Conservation (phyloP, 2,113 vertebrate species). For the Arothron firmamentum region DNA sequence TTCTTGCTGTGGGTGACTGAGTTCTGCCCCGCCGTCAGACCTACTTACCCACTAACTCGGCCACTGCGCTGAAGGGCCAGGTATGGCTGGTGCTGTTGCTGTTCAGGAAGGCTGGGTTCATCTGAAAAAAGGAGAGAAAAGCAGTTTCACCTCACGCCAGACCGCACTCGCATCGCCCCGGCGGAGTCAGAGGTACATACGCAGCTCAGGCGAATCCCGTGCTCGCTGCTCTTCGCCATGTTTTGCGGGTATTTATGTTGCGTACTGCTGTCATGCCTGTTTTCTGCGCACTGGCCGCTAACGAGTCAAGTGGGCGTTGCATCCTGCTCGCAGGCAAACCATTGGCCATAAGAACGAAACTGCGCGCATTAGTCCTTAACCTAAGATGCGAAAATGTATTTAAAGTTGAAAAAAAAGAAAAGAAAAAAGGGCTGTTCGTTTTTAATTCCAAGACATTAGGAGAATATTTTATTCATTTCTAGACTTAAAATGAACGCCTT, state of each 20-base stretch:
- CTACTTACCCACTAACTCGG: slow-evolving; percentile 69
- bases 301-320: slow-evolving; percentile 21
- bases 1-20: too few relatives aligned
- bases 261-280: background rate
- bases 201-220: slow-evolving; percentile 72
- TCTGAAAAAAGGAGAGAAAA: slow-evolving; percentile 49
- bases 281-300: background rate
- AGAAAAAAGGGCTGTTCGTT: too few relatives aligned
- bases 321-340: background rate
- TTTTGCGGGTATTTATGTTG: slow-evolving; percentile 12
- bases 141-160: background rate
- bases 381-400: too few relatives aligned
- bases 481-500: too few relatives aligned
- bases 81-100: slow-evolving; percentile 80
- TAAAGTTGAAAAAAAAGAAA: too few relatives aligned
- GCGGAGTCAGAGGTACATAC: slow-evolving; percentile 60
- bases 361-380: too few relatives aligned
- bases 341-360: too few relatives aligned
- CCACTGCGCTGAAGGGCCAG: slow-evolving; percentile 82
- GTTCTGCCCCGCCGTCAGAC: background rate
- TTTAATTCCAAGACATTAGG: too few relatives aligned
- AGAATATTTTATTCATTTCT: too few relatives aligned
- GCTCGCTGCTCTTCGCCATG: slow-evolving; percentile 76
- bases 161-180: background rate
- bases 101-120: slow-evolving; percentile 79